A percentile compares a stretch with the other conserved stretches of the same genome.
These are phyloP conservation scores for Philereme transversata DNA, from an alignment of 2,888 invertebrate genomes.

Conservation along the genomic window DNA sequence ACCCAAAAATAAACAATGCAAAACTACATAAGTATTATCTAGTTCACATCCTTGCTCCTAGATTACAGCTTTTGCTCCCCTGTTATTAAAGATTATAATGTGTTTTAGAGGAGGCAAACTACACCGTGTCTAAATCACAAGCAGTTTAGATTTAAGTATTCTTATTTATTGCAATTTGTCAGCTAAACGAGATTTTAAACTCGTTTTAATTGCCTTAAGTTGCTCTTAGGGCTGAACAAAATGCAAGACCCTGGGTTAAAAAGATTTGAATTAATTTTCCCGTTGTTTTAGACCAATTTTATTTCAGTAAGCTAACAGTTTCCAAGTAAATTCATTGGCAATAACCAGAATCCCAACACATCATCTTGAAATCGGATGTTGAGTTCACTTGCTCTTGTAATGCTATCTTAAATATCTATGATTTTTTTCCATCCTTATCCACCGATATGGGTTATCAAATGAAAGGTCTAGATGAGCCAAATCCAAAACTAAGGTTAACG, in stretches of 20 bases:
- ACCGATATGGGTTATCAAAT: too few relatives aligned
- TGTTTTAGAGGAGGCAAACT: background rate
- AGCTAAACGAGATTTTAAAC: constrained; percentile 63
- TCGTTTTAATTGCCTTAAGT: constrained; percentile 58
- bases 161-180: constrained; percentile 66
- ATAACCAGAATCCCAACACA: too few relatives aligned
- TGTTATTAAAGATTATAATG: background rate
- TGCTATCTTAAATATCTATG: too few relatives aligned
- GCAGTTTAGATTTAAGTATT: constrained; percentile 57
- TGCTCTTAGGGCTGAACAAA: constrained; percentile 44
- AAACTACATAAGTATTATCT: background rate
- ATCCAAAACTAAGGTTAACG: too few relatives aligned
- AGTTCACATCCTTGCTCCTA: background rate
- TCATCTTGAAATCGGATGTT: too few relatives aligned
- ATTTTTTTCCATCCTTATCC: too few relatives aligned
- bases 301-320: too few relatives aligned
- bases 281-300: too few relatives aligned
- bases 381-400: too few relatives aligned
- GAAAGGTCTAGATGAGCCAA: too few relatives aligned
- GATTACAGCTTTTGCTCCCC: background rate
- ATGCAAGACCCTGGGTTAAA: background rate
- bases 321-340: too few relatives aligned
- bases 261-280: too few relatives aligned
- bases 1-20: background rate
- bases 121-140: constrained; percentile 46